These are phyloP conservation scores for Cataglyphis rosenhaueri DNA, from an alignment of 2,888 invertebrate genomes.

Conservation along the genomic window DNA sequence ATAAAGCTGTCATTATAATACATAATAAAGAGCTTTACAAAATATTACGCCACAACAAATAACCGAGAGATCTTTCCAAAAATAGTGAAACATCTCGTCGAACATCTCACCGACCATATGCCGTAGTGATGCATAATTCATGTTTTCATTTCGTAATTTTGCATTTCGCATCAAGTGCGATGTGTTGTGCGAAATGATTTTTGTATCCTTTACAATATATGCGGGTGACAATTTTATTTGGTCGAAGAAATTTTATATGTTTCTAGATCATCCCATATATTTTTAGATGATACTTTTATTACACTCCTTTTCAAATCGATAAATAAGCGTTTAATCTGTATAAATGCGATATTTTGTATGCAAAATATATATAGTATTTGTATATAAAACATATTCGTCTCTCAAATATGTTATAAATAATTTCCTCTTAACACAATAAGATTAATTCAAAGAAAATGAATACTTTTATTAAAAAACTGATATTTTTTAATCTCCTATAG, in stretches of 20 bases:
- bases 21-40: conserved; percentile 21
- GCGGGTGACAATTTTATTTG: conserved; percentile 1
- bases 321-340: neutral
- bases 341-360: neutral
- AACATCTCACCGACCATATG: conserved; percentile 5
- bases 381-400: neutral
- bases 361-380: no score
- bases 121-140: conserved; percentile 33
- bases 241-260: conserved; percentile 9
- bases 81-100: conserved; percentile 32
- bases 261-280: neutral
- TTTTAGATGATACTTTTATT: neutral
- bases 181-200: conserved; percentile 15
- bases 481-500: neutral
- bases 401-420: neutral
- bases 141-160: conserved; percentile 34
- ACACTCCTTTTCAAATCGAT: neutral
- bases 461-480: neutral
- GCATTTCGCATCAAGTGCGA: conserved; percentile 20
- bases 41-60: conserved; percentile 31
- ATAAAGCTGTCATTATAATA: conserved; percentile 18
- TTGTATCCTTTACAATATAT: conserved; percentile 1
- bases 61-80: conserved; percentile 5
- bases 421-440: neutral
- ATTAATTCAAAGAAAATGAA: neutral